Evolutionary conservation across 2,113 vertebrate species (phyloP), one percentile per base, ranked within the genome.

Genomic region (Nibea coibor): DNA sequence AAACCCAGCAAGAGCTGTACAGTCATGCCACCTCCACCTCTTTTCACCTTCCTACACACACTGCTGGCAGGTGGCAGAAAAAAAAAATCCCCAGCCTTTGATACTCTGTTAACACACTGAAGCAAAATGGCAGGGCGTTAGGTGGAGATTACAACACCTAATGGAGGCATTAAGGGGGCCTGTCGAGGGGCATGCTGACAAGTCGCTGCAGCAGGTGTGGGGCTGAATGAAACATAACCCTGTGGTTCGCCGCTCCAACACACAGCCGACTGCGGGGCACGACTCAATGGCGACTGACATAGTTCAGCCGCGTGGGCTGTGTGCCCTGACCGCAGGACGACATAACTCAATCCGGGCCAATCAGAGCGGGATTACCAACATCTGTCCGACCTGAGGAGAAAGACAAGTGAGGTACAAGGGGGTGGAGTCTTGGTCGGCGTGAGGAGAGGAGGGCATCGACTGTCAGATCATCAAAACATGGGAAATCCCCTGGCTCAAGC

Each of bases 181-280:
- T 80, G 88, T 82, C 50, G 74, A 83, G 88, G 75, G 88, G 69
- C 86, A 87, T 43, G 54, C 67, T 85, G 89, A 93, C 88, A 92
- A 84, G 80, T 90, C 80, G 57, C 78, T 84, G 78, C 89, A 92
- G 89, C 94, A 95, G 94, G 94, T 95, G 94, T 90, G 90, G 72
- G 80, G 83, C 26, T 89, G 93, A 91, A 94, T 92, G 93, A 94
- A 95, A 95, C 88, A 59, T 70, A 86, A 95, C 84, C 81, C 85
- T 14, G 74, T n/a, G 63, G 66, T 75, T 47, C 48, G 8, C 70
- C 86, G 77, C 78, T 81, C 72, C 82, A 63, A 59, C 87, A 87
- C n/a, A 43, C 79, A 86, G 80, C 47, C 56, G 81, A 84, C 90
- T 77, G 80, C 87, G 75, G 89, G 88, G 84, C 87, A 75, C 14